These are phyloP conservation scores for Leptopilina drosophilae DNA, from an alignment of 2,888 invertebrate genomes.

Conservation along the genomic window DNA sequence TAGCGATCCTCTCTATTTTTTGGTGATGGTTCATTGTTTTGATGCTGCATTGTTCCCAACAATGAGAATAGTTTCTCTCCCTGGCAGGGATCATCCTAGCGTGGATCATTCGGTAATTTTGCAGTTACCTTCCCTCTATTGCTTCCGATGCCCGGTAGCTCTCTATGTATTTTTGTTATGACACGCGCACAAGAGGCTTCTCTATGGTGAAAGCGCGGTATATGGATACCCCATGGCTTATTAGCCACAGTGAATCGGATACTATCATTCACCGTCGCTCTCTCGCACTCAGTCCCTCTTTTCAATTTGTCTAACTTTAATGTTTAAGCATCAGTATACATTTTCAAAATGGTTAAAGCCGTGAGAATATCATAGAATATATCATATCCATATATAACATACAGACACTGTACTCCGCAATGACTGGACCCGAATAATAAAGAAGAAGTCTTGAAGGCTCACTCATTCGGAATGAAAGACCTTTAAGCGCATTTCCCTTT, in stretches of 20 bases:
- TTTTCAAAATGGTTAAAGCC: slow-evolving; percentile 58
- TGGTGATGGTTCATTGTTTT: slow-evolving; percentile 53
- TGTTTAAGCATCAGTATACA: slow-evolving; percentile 47
- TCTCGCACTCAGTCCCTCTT: slow-evolving; percentile 26
- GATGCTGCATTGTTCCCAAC: slow-evolving; percentile 49
- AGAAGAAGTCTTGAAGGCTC: slow-evolving; percentile 60
- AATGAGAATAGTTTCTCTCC: slow-evolving; percentile 53
- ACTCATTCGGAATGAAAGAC: slow-evolving; percentile 59
- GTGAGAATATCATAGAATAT: slow-evolving; percentile 70
- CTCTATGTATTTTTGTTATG: slow-evolving; percentile 70
- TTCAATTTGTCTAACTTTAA: slow-evolving; percentile 3
- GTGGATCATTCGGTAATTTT: slow-evolving; percentile 70
- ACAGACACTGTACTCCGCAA: slow-evolving; percentile 59
- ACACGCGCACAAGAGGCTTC: slow-evolving; percentile 71
- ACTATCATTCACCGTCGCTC: slow-evolving; percentile 49
- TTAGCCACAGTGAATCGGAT: slow-evolving; percentile 69
- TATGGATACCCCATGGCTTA: slow-evolving; percentile 71
- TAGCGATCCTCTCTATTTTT: slow-evolving; percentile 51
- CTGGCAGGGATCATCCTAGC: slow-evolving; percentile 63
- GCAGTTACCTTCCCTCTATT: slow-evolving; percentile 58
- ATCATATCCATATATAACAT: too few species aligned
- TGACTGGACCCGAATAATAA: slow-evolving; percentile 64
- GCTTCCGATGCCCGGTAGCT: slow-evolving; percentile 49
- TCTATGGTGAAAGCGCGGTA: slow-evolving; percentile 57
- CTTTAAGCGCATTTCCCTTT: slow-evolving; percentile 68